Evolutionary conservation across 2,888 invertebrate genomes (phyloP), one percentile per base, ranked within the genome.

Genomic region (Tiliacea aurago): DNA sequence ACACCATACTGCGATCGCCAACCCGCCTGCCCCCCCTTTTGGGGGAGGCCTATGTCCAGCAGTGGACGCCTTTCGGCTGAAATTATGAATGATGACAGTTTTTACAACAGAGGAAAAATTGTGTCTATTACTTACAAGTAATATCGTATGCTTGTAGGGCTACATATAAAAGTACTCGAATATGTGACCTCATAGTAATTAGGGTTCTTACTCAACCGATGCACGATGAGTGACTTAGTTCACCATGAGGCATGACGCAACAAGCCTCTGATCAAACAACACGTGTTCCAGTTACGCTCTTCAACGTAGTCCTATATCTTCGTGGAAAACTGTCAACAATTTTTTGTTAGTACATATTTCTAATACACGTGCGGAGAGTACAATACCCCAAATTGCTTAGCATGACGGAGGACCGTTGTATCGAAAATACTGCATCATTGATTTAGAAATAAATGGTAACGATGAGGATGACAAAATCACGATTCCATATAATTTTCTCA

Each of bases 241-340:
- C 23, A 55, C 69, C 55, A 61, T 77, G 64, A 62, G 68, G 72
- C 51, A 77, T 77, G 64, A 62, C 72, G 72, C 51, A 77, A 77
- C 20, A 37, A 41, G 23, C 51, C 45, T 49, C 58, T 68, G 72
- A 56, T 68, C 58, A 77, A 77, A 69, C 68, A 77, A 59, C 55
- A 55, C 51, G 61, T 71, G 67, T 45, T 49, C 59, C 33, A 67
- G 33, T 70, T 70, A 23, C 43, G 53, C 33, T 53, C 43, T 9
- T 51, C 20, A 65, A 41, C 49, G 47, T 69, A 23, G 63, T 49
- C 15, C 41, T 64, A 13, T 41, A 49, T 64, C 41, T 41, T 49
- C 28, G 28, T 11, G 9, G 23, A 58, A n/a, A 63, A 7, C 1
- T 4, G 15, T 67, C 56, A 28, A 43, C 9, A 33, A n/a, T 37